Base-by-base conservation (phyloP, 2,888 invertebrate genomes). In the Sipunculus nudus region DNA sequence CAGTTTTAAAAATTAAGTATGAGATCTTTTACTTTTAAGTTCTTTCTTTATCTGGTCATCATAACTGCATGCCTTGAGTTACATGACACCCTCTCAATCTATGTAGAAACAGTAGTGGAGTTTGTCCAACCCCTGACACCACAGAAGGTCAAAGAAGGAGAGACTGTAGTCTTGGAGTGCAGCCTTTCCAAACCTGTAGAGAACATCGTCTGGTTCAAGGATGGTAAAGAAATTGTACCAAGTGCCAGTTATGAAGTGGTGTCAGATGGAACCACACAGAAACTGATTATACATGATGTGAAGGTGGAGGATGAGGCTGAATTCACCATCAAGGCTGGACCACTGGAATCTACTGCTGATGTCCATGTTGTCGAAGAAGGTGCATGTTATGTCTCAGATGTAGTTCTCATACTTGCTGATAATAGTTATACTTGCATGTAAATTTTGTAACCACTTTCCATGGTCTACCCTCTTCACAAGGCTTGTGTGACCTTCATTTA, bases 231-330 rank as follows among this genome's bases (percentile, higher is more conserved):
- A 35, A 71, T 81, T n/a, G 13, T 23, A n/a, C 31, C 38, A 23
- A n/a, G n/a, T n/a, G n/a, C n/a, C n/a, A n/a, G 90, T 80, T 88
- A 91, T 71, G 89, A 90, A 71, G 87, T 92, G 59, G 89, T 92
- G 71, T 92, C 91, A 79, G 89, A 91, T 56, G 92, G 92, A 45
- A 90, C 90, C 56, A 85, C 91, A 0, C 87, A 77, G 53, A 73
- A 67, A 49, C 68, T 81, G 50, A 67, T 68, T 47, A 73, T 81
- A 25, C 61, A 75, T 23, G 61, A 72, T 13, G 65, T 74, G 19
- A 75, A 74, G 53, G 56, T 76, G 19, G 77, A 78, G 28, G 83
- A 83, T 69, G 76, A 78, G 58, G 81, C 78, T 41, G 70, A 75
- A 55, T 82, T 81, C 68, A 76, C 78, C n/a, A n/a, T n/a, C n/a